These are phyloP conservation scores for Muscidifurax raptorellus DNA, from an alignment of 1,140 invertebrate species.

Conservation along the genomic window DNA sequence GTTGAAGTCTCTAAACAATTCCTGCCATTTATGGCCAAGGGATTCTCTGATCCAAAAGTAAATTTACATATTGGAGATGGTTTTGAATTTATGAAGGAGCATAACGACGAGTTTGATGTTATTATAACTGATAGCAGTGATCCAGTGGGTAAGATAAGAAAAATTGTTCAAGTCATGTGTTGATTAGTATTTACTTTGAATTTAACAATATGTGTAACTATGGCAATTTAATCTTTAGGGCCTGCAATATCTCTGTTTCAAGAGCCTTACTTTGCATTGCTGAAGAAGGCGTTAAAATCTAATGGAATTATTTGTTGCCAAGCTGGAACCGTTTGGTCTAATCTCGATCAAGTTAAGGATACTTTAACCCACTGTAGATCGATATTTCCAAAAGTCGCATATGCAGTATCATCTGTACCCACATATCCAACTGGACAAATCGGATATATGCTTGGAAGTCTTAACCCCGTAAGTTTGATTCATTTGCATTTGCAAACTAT, in stretches of 20 bases:
- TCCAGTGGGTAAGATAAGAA: slow-evolving; percentile 83
- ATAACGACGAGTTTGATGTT: slow-evolving; percentile 93
- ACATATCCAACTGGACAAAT: slow-evolving; percentile 98
- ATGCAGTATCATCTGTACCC: slow-evolving; percentile 90
- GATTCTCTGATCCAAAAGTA: slow-evolving; percentile 90
- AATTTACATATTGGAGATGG: slow-evolving; percentile 93
- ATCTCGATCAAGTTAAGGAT: slow-evolving; percentile 85
- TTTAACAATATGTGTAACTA: no score
- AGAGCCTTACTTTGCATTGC: slow-evolving; percentile 91
- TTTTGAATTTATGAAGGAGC: slow-evolving; percentile 94
- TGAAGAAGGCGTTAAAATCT: slow-evolving; percentile 88
- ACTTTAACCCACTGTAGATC: slow-evolving; percentile 85
- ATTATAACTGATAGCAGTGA: slow-evolving; percentile 99
- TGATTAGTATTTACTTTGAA: no score
- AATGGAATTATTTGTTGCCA: slow-evolving; percentile 94
- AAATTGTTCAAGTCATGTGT: no score
- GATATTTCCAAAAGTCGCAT: slow-evolving; percentile 86
- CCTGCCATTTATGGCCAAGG: slow-evolving; percentile 92
- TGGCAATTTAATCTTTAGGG: slow-evolving; percentile 65
- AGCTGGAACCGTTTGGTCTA: slow-evolving; percentile 95
- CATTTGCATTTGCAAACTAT: neutral
- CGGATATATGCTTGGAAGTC: slow-evolving; percentile 90
- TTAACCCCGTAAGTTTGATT: slow-evolving; percentile 60
- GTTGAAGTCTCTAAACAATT: slow-evolving; percentile 94
- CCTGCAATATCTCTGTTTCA: slow-evolving; percentile 85